Base-by-base conservation (phyloP, 1,140 invertebrate species). In the Berghia stephanieae region DNA sequence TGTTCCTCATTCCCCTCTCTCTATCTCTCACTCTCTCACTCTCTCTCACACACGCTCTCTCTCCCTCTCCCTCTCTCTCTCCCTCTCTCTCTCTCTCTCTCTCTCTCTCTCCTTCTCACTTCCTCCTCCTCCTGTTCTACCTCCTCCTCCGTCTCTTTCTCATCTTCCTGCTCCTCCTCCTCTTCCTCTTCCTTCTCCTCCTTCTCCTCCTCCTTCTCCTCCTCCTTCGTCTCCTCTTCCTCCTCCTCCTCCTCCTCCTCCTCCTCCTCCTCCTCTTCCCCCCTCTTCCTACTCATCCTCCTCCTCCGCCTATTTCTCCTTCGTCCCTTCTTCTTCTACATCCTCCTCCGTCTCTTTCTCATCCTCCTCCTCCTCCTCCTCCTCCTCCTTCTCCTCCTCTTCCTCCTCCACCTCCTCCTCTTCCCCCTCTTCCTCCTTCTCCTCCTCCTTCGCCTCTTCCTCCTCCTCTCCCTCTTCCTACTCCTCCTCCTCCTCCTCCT, bases 61-160 rank as follows among this genome's bases (percentile, higher is more conserved):
- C 60, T 76, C 6, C 44, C 55, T 76, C 60, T 68, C 36, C 42
- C 74, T 76, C 60, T 44, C 10, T 76, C 60, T 68, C 36, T 68
- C 34, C 44, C 73, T 66, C 73, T 66, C 55, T 34, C 55, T 66
- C 73, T 66, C 55, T 63, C 18, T 75, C 73, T 75, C 27, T 63
- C 24, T 67, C 6, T 63, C n/a, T 63, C 6, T 6, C n/a, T 63
- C 6, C n/a, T 24, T 63, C n/a, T 63, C 57, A 27, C 57, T 63
- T 34, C 34, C 57, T 63, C 57, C 31, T 71, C 69, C 44, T 27
- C 44, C 40, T 43, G n/a, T 43, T 44, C 24, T 57, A 27, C 57
- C 71, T 74, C 71, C 57, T 38, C 36, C 27, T 34, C 44, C 36
- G 38, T 74, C 44, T 34, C 49, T 71, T n/a, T 71, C 43, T 71